phyloP scores from a whole-genome alignment of 1,140 invertebrate genomes.

The Panulirus ornatus region DNA sequence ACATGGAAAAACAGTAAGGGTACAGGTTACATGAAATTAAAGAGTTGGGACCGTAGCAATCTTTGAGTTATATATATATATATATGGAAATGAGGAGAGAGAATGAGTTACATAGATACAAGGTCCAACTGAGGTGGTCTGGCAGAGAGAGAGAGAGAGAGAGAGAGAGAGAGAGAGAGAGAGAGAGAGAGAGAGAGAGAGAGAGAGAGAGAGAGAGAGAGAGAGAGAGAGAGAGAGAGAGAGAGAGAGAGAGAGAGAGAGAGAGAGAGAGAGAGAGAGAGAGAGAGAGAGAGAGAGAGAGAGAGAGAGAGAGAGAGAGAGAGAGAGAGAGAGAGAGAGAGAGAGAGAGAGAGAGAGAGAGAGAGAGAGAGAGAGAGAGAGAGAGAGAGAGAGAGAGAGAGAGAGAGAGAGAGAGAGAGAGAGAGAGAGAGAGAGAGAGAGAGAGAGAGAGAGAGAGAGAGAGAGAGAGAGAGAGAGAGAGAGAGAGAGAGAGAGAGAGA shows the following conservation, averaged over 20 bases:
- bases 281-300: no score
- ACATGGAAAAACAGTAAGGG: not conserved
- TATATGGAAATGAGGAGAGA: not conserved
- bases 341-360: slow-evolving; percentile 29
- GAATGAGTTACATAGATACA: no score
- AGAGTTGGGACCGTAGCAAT: not conserved
- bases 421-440: not conserved
- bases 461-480: not conserved
- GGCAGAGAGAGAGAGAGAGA: not conserved
- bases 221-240: no score
- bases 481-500: not conserved
- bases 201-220: no score
- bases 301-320: no score
- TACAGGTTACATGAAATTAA: no score
- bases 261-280: no score
- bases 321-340: not conserved
- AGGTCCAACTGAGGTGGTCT: no score
- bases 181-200: no score
- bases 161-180: not conserved
- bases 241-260: no score
- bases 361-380: slow-evolving; percentile 22
- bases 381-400: slow-evolving; percentile 27
- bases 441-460: not conserved
- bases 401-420: not conserved
- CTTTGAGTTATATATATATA: not conserved